Evolutionary conservation across 2,113 vertebrate species (phyloP), one percentile per base, ranked within the genome.

Genomic region (Chunga burmeisteri): DNA sequence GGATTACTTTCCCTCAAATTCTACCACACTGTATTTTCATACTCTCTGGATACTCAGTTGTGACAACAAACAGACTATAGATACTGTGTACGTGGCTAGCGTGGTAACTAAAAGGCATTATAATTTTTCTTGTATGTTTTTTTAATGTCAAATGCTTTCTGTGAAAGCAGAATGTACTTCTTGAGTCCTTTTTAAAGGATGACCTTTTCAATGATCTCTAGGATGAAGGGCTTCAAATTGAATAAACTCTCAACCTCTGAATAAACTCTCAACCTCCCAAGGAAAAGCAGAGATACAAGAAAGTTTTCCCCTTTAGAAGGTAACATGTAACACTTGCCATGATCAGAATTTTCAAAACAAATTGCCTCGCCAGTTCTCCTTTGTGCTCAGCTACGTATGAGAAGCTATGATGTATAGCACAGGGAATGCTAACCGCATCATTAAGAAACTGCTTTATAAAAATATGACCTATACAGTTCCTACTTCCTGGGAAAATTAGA

Each of bases 21-120:
- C 46, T 47, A 80, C 13, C 19, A 59, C 18, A 8, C 16, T 40
- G 17, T 44, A 11, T 4, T 72, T 36, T 71, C 42, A 38, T 3
- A 74, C 38, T 32, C 38, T 88, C 77, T 32, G 42, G 27, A 71
- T 56, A 84, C 4, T 40, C 32, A 52, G 8, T 29, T 75, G 18
- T 42, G 8, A n/a, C 56, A 91, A 63, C 11, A 81, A 77, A 72
- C 4, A 42, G 17, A 59, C 32, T 59, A 63, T 18, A 47, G 21
- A 70, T 65, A 21, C 8, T 34, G 10, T 56, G 17, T 27, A 55
- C 0, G 0, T 63, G 22, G 25, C n/a, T 70, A 80, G 34, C 8
- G 46, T 29, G 2, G 29, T 50, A 81, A 84, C 58, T 42, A 85
- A 67, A 89, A 91, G 13, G 34, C 9, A 13, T 59, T 38, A 38